These are phyloP conservation scores for Heliconius sara DNA, from an alignment of 2,888 invertebrate genomes.

Conservation along the genomic window DNA sequence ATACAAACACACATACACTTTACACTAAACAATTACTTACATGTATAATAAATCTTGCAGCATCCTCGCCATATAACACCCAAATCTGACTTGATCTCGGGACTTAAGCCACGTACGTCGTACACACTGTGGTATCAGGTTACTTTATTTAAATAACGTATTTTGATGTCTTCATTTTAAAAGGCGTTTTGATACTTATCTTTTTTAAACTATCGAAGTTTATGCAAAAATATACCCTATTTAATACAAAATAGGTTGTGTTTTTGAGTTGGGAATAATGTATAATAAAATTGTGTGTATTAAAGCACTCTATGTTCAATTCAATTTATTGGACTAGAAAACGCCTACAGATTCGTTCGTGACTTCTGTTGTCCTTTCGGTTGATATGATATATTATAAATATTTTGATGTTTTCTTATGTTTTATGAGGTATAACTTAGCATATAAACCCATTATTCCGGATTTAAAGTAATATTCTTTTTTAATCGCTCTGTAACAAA, in stretches of 20 bases:
- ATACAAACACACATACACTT: conserved; percentile 22
- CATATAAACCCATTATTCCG: no score
- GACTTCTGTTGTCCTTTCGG: conserved; percentile 21
- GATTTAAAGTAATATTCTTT: not conserved
- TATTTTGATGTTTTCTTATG: conserved; percentile 2
- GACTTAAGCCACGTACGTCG: conserved; percentile 61
- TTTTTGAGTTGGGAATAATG: not conserved
- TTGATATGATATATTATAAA: not conserved
- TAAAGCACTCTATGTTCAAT: conserved; percentile 23
- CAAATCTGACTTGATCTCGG: conserved; percentile 54
- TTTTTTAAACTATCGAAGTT: not conserved
- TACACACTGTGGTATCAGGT: conserved; percentile 67
- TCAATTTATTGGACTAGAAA: conserved; percentile 25
- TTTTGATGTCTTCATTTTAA: conserved; percentile 76
- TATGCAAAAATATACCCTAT: conserved; percentile 17
- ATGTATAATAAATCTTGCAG: conserved; percentile 40
- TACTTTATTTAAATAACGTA: conserved; percentile 75
- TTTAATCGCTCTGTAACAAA: not conserved
- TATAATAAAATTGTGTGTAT: not conserved
- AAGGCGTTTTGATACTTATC: conserved; percentile 49
- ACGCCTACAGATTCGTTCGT: conserved; percentile 36
- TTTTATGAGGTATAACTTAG: not conserved
- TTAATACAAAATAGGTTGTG: not conserved
- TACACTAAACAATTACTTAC: conserved; percentile 43
- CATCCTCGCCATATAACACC: conserved; percentile 50